Conservation (phyloP, 2,113 vertebrate genomes). For the Caranx melampygus region DNA sequence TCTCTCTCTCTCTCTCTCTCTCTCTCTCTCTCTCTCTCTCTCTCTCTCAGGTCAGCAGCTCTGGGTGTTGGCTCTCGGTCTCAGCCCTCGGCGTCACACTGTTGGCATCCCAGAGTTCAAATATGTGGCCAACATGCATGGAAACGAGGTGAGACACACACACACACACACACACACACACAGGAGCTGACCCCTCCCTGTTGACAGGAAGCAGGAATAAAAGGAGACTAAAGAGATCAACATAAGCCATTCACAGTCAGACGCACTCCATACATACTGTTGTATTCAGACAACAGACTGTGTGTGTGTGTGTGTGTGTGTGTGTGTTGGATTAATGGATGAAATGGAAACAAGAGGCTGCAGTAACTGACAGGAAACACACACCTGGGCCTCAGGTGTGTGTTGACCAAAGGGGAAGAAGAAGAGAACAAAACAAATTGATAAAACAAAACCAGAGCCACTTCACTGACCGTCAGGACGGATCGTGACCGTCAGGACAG, state of each 20-base stretch:
- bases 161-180: conserved; percentile 37
- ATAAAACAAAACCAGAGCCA: too few species aligned
- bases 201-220: conserved; percentile 66
- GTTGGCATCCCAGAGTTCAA: conserved; percentile 94
- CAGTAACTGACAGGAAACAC: neutral
- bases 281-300: conserved; percentile 46
- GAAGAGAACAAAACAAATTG: too few species aligned
- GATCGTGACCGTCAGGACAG: too few species aligned
- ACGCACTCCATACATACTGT: conserved; percentile 45
- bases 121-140: conserved; percentile 95
- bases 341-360: neutral
- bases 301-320: conserved; percentile 33
- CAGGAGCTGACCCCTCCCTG: conserved; percentile 38
- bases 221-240: conserved; percentile 69
- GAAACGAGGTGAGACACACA: conserved; percentile 89
- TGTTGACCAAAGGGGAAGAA: too few species aligned
- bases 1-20: neutral
- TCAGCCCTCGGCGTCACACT: conserved; percentile 85
- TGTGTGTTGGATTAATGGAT: conserved; percentile 2
- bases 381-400: too few species aligned
- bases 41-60: conserved; percentile 88
- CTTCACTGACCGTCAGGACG: too few species aligned
- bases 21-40: neutral
- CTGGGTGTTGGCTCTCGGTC: conserved; percentile 91
- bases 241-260: conserved; percentile 68